Percentiles rank a stretch among this genome's conserved stretches.
Conservation (phyloP, 2,888 invertebrate species). For the Ischnura elegans region DNA sequence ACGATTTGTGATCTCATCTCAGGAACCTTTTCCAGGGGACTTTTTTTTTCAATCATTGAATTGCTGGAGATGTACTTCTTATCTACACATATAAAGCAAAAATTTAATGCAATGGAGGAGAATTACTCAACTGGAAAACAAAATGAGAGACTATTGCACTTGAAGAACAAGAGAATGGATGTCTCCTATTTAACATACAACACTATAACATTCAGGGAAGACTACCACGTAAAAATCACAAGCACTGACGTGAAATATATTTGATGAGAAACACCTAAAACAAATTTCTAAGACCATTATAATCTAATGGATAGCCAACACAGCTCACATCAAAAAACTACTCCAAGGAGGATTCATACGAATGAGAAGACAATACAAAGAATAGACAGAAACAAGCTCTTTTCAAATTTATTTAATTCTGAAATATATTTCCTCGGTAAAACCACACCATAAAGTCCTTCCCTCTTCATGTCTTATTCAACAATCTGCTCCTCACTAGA, state of each 20-base stretch:
- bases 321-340: not conserved
- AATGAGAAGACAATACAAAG: too few species aligned
- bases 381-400: too few species aligned
- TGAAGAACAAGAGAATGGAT: slow-evolving; percentile 18
- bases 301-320: not conserved
- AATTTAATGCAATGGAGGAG: slow-evolving; percentile 14
- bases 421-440: too few species aligned
- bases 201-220: not conserved
- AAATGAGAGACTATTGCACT: not conserved
- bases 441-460: too few species aligned
- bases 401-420: too few species aligned
- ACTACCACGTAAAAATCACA: not conserved
- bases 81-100: slow-evolving; percentile 56
- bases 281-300: not conserved
- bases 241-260: not conserved
- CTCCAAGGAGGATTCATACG: not conserved
- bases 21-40: slow-evolving; percentile 53
- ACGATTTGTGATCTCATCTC: slow-evolving; percentile 61
- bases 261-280: not conserved
- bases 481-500: too few species aligned
- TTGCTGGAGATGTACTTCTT: slow-evolving; percentile 63
- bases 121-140: slow-evolving; percentile 21
- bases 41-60: slow-evolving; percentile 56
- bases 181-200: not conserved
- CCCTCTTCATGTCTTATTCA: too few species aligned